Evolutionary conservation across 1,140 invertebrate genomes (phyloP).

Genomic region (Wiebesia pumilae): DNA sequence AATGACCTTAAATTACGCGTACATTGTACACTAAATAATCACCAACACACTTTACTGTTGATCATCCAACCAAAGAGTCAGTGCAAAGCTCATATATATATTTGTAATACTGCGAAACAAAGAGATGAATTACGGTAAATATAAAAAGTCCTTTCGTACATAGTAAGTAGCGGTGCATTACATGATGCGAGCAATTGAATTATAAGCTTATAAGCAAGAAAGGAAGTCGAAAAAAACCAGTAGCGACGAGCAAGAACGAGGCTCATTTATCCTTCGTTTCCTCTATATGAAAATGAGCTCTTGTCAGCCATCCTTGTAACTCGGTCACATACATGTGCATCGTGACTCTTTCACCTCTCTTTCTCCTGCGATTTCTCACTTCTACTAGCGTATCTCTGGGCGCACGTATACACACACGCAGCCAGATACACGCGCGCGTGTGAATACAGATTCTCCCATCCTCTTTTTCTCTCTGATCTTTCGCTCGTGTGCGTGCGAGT

Average conservation of each 20-base stretch:
- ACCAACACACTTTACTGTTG: too few relatives aligned
- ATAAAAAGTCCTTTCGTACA: background rate
- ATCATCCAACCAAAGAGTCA: too few relatives aligned
- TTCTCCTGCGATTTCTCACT: background rate
- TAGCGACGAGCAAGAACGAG: background rate
- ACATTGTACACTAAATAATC: too few relatives aligned
- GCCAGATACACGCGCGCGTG: background rate
- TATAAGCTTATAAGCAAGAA: background rate
- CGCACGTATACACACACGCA: background rate
- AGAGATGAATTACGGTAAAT: background rate
- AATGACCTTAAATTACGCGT: too few relatives aligned
- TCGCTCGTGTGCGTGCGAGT: slow-evolving; percentile 24
- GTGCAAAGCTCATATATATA: background rate
- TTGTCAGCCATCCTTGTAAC: slow-evolving; percentile 12
- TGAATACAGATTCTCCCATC: slow-evolving; percentile 39
- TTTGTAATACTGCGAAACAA: background rate
- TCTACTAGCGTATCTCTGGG: background rate
- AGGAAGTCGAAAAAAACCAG: background rate
- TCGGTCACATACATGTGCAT: slow-evolving; percentile 29
- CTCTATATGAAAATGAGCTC: slow-evolving; percentile 21
- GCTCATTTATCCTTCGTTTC: slow-evolving; percentile 12
- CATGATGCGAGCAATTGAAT: background rate
- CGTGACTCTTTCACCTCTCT: slow-evolving; percentile 14
- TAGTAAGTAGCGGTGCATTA: background rate
- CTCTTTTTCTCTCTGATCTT: slow-evolving; percentile 36